Conservation (phyloP, 2,797 vertebrate species). For the Leuciscus waleckii region DNA sequence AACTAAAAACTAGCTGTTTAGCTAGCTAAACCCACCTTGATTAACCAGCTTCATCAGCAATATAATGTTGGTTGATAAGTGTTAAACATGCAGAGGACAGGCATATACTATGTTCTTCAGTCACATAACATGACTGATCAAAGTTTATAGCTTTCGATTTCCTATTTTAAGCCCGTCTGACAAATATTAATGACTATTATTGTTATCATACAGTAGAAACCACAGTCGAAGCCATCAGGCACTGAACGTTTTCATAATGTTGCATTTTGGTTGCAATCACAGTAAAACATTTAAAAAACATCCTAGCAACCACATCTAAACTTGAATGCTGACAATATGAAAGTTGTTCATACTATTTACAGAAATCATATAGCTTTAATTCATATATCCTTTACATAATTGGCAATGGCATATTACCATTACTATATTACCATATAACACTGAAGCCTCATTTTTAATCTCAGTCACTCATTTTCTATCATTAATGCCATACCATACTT, state of each 20-base stretch:
- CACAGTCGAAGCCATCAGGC: not conserved
- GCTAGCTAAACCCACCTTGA: not conserved
- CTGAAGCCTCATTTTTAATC: not conserved
- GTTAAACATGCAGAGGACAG: not conserved
- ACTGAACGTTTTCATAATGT: not conserved
- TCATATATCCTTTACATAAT: not conserved
- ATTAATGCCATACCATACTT: too few species aligned
- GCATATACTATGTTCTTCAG: not conserved
- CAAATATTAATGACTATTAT: not conserved
- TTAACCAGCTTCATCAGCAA: not conserved
- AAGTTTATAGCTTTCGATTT: not conserved
- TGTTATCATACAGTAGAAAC: not conserved
- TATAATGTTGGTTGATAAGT: not conserved
- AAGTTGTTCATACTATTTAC: not conserved
- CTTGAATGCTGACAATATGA: not conserved
- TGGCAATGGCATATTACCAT: not conserved
- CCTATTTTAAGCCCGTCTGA: not conserved
- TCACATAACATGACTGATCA: not conserved
- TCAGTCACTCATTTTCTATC: too few species aligned
- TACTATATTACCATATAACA: not conserved
- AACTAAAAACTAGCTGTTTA: not conserved
- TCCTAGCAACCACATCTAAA: too few species aligned
- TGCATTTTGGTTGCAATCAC: not conserved
- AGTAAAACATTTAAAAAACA: not conserved
- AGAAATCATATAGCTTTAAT: not conserved